Conservation (phyloP, 53 echinoderm and acorn worm genomes). For the Astropecten irregularis region DNA sequence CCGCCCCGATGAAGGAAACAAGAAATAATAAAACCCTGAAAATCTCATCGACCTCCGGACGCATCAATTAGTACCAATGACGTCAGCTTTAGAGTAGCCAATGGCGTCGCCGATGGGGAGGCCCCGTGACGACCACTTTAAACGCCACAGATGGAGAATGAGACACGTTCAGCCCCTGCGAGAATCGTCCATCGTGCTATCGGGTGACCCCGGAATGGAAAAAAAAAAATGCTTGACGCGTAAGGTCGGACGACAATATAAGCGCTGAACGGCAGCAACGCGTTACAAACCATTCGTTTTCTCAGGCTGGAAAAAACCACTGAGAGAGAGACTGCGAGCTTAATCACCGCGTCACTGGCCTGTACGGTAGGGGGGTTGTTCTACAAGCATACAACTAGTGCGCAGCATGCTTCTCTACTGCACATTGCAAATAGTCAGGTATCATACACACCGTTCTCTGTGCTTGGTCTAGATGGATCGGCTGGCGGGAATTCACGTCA, state of each 20-base stretch:
- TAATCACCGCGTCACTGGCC: too few relatives aligned
- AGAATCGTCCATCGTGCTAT: background rate
- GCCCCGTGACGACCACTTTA: background rate
- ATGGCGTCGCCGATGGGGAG: constrained; percentile 18
- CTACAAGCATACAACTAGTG: background rate
- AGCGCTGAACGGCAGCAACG: too few relatives aligned
- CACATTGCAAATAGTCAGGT: constrained; percentile 1
- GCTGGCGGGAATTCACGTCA: constrained; percentile 25
- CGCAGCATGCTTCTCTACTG: constrained; percentile 29
- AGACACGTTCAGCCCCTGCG: background rate
- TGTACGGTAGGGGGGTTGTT: too few relatives aligned
- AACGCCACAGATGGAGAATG: background rate
- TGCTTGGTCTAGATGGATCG: constrained; percentile 45
- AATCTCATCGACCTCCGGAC: too few relatives aligned
- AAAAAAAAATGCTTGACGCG: too few relatives aligned
- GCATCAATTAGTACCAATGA: background rate
- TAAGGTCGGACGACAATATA: too few relatives aligned
- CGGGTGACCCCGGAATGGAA: background rate
- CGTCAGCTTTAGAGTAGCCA: constrained; percentile 19
- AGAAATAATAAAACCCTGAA: too few relatives aligned
- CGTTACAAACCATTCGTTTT: too few relatives aligned
- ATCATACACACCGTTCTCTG: constrained; percentile 20
- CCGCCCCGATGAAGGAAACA: too few relatives aligned
- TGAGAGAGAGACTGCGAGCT: too few relatives aligned
- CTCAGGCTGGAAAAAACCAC: too few relatives aligned